Percentiles rank a stretch among this genome's conserved stretches.
These are phyloP conservation scores for Nylanderia fulva DNA, from an alignment of 1,140 invertebrate genomes.

Conservation along the genomic window DNA sequence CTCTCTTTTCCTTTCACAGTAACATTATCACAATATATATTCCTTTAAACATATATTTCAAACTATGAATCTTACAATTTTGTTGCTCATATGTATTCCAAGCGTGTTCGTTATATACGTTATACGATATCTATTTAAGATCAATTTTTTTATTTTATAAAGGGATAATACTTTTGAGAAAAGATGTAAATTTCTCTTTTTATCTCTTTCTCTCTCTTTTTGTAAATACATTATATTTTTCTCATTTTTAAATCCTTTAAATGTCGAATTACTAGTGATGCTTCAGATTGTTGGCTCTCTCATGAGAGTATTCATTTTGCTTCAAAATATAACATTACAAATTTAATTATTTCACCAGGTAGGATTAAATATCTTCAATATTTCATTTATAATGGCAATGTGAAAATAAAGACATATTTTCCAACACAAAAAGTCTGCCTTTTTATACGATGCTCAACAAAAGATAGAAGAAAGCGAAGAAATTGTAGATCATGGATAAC, in stretches of 20 bases:
- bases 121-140: background rate
- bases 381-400: constrained; percentile 44
- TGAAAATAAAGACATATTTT: constrained; percentile 38
- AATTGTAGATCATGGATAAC: constrained; percentile 11
- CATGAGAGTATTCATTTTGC: background rate
- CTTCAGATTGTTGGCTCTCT: background rate
- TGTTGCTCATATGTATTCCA: background rate
- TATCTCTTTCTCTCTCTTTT: background rate
- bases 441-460: background rate
- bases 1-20: background rate
- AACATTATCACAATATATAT: constrained; percentile 7
- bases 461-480: constrained; percentile 28
- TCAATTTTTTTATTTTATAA: background rate
- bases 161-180: background rate
- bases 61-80: constrained; percentile 4
- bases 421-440: background rate
- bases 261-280: background rate
- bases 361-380: constrained; percentile 4
- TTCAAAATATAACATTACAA: constrained; percentile 9
- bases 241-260: background rate
- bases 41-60: background rate
- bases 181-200: background rate
- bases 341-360: background rate
- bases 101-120: background rate
- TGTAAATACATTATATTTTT: background rate